Base-by-base conservation (phyloP, 2,797 vertebrate species). In the Erithacus rubecula region DNA sequence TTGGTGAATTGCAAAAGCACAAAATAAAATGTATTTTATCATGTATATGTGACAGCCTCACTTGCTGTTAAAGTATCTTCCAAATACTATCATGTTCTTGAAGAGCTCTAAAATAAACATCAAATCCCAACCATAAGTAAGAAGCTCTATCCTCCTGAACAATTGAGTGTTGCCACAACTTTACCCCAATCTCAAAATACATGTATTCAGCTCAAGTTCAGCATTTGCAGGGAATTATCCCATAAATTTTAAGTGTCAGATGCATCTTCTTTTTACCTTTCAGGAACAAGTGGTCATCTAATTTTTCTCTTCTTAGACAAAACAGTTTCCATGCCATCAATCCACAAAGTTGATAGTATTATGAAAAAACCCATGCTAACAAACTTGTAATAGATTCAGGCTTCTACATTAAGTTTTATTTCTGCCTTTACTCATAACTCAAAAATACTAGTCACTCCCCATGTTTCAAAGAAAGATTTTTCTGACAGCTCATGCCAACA, bases 81-180 rank as follows among this genome's bases (percentile, higher is more conserved):
- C 82, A 87, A 93, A 89, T 56, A 94, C 80, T 65, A 60, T 68
- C 23, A 9, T 47, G 87, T 26, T 87, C 43, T 83, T 82, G 79
- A 93, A 62, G 43, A 88, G 86, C 79, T 88, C 71, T 95, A 93
- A 95, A 95, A 93, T 91, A 96, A 96, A 93, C 93, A 95, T 94
- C 87, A 91, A 85, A 80, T 44, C 77, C 69, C 76, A 78, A 30
- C 53, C 60, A 80, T 82, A 77, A 94, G 53, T 68, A 56, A 91
- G 53, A 81, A 78, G 37, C 36, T 84, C 71, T 30, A 63, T 90
- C 55, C 71, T 90, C 30, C 53, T 36, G 23, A 93, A 77, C 63
- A 87, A 34, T 1, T 2, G 4, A 83, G 52, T 5, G 1, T 9
- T 68, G 60, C 49, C 3, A 2, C 64, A 95, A 77, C 37, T 56